Percentiles rank a stretch among this genome's conserved stretches.
phyloP scores from a whole-genome alignment of 2,888 invertebrate genomes.

The Drosophila ezoana region DNA sequence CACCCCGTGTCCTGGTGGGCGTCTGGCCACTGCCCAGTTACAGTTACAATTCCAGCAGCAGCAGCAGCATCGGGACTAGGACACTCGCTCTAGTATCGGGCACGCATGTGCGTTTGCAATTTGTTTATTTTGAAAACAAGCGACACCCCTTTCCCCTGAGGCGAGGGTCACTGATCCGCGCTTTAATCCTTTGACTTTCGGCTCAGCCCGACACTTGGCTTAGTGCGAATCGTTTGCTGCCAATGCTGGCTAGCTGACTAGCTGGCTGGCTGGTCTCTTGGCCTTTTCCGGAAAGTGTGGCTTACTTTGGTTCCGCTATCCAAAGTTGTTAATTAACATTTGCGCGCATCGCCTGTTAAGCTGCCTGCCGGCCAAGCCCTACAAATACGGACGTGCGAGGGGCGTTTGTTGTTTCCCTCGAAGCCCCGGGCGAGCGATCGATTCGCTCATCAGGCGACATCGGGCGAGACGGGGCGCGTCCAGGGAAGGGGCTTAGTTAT shows the following conservation, averaged over 20 bases:
- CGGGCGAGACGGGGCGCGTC: conserved; percentile 13
- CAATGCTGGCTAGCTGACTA: not conserved
- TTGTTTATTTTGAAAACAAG: conserved; percentile 81
- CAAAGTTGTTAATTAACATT: conserved; percentile 76
- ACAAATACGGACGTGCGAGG: conserved; percentile 1
- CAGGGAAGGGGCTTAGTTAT: conserved; percentile 65
- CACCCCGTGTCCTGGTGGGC: conserved; percentile 17
- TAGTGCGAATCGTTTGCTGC: conserved; percentile 40
- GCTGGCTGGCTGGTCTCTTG: conserved; percentile 5
- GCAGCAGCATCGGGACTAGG: conserved; percentile 8
- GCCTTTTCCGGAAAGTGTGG: conserved; percentile 77
- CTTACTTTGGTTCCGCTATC: conserved; percentile 75
- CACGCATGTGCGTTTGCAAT: conserved; percentile 62
- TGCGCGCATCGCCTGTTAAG: conserved; percentile 53
- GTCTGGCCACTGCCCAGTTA: conserved; percentile 8
- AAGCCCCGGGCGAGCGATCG: conserved; percentile 25
- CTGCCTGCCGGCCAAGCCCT: conserved; percentile 43
- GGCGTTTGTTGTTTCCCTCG: conserved; percentile 57
- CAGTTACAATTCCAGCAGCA: not conserved
- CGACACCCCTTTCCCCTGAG: conserved; percentile 73
- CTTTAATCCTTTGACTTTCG: conserved; percentile 77
- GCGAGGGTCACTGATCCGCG: conserved; percentile 46
- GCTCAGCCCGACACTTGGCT: conserved; percentile 37
- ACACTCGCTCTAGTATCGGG: not conserved
- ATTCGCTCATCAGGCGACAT: not conserved